Conservation (phyloP, 2,113 vertebrate species). For the Arenaria interpres region DNA sequence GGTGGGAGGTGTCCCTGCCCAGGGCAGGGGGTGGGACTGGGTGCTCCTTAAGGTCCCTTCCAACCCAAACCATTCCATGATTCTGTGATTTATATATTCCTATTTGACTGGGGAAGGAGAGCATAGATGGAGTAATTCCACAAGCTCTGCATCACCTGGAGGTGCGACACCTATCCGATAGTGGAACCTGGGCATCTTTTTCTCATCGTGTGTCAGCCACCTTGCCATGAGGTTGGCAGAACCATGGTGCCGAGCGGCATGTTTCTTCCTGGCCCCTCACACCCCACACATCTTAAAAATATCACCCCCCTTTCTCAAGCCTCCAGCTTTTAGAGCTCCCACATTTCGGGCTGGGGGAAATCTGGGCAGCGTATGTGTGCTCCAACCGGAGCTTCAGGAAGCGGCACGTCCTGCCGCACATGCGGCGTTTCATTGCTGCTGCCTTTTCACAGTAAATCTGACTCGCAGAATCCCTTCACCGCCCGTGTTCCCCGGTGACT, state of each 20-base stretch:
- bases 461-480: neutral
- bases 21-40: no score
- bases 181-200: neutral
- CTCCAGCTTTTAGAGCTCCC: neutral
- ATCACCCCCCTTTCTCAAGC: neutral
- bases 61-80: no score
- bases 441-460: conserved; percentile 41
- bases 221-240: neutral
- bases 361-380: conserved; percentile 59
- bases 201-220: neutral
- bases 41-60: no score
- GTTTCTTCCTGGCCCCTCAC: neutral
- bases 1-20: no score
- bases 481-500: neutral
- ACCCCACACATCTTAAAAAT: neutral
- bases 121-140: neutral
- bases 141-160: neutral
- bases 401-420: conserved; percentile 48
- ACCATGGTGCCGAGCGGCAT: neutral
- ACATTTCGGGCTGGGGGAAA: conserved; percentile 15
- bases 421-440: conserved; percentile 34
- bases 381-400: conserved; percentile 34
- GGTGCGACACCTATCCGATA: neutral
- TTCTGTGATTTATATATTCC: neutral
- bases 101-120: neutral